These are phyloP conservation scores for Palaemon carinicauda DNA, from an alignment of 1,140 invertebrate genomes.

Conservation along the genomic window DNA sequence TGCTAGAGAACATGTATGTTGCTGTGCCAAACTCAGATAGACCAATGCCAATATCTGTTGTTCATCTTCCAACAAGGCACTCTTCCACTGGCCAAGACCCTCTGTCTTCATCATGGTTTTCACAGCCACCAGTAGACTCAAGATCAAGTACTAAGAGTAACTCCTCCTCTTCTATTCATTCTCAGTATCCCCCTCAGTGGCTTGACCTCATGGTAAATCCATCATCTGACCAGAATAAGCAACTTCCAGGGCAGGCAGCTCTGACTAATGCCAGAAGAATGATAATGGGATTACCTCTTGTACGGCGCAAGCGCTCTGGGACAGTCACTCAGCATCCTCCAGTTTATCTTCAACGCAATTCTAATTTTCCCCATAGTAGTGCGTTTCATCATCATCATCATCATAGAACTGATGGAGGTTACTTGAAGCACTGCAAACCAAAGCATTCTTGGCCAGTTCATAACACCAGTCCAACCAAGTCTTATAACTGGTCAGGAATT, in stretches of 20 bases:
- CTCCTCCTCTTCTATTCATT: neutral
- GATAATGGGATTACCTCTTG: constrained; percentile 30
- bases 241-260: neutral
- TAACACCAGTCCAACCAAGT: neutral
- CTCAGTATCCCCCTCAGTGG: constrained; percentile 30
- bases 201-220: constrained; percentile 46
- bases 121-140: neutral
- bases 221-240: neutral
- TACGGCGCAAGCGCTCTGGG: neutral
- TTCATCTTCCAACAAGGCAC: constrained; percentile 24
- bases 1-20: constrained; percentile 46
- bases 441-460: neutral
- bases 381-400: neutral
- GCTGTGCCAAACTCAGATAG: neutral
- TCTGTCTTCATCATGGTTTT: neutral
- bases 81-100: constrained; percentile 3
- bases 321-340: constrained; percentile 35
- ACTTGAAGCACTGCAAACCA: neutral
- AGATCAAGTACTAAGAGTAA: neutral
- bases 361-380: neutral
- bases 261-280: constrained; percentile 3
- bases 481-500: neutral
- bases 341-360: constrained; percentile 28
- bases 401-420: neutral
- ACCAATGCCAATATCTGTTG: constrained; percentile 48